Evolutionary conservation across 1,140 invertebrate genomes (phyloP).

Genomic region (Adelges cooleyi): DNA sequence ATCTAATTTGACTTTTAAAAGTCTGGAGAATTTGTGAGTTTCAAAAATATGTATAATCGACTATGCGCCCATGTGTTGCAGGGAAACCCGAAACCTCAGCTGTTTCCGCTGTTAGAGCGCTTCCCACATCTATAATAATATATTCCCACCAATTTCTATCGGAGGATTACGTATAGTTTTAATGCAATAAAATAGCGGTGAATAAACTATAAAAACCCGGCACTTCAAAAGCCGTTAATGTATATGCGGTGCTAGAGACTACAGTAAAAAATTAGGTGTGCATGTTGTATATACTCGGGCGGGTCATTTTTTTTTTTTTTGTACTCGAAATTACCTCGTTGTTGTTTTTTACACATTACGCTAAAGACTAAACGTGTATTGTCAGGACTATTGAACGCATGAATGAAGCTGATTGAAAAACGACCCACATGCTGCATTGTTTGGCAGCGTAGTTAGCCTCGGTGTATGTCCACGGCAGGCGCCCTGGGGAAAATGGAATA

Average conservation of each 20-base stretch:
- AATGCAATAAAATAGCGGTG: background rate
- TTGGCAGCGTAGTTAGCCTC: background rate
- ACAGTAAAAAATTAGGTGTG: slow-evolving; percentile 2
- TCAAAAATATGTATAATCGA: too few relatives aligned
- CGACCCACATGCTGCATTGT: slow-evolving; percentile 20
- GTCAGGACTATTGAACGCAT: slow-evolving; percentile 21
- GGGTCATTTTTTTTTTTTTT: slow-evolving; percentile 10
- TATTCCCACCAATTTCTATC: too few relatives aligned
- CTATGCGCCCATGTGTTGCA: too few relatives aligned
- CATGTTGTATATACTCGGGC: background rate
- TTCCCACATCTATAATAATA: too few relatives aligned
- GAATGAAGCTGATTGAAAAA: slow-evolving; percentile 23
- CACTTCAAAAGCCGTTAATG: too few relatives aligned
- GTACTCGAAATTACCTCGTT: background rate
- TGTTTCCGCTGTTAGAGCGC: too few relatives aligned
- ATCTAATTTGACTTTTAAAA: too few relatives aligned
- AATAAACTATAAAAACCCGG: background rate
- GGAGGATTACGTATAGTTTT: too few relatives aligned
- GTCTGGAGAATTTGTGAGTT: too few relatives aligned
- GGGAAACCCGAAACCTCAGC: too few relatives aligned
- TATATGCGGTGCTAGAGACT: background rate
- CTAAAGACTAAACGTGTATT: background rate
- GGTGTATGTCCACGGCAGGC: background rate
- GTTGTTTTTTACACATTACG: background rate
- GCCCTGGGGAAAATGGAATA: background rate